phyloP scores from a whole-genome alignment of 2,888 invertebrate species.

The Halictus ligatus region DNA sequence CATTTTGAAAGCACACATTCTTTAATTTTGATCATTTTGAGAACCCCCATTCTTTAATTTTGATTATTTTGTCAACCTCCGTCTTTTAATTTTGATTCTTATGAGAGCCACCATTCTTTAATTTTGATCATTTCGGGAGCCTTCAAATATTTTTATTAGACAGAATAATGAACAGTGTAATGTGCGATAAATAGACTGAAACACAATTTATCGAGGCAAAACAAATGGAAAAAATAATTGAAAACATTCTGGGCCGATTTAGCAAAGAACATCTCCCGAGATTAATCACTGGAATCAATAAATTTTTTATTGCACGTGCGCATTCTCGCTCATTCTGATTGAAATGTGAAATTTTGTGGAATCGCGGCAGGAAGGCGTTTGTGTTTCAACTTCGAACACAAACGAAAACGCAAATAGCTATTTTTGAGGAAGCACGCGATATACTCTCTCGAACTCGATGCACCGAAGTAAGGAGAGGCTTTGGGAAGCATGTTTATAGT shows the following conservation, averaged over 20 bases:
- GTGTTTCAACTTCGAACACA: background rate
- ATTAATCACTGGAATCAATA: too few species aligned
- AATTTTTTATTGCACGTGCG: too few species aligned
- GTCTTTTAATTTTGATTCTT: too few species aligned
- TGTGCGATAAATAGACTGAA: background rate
- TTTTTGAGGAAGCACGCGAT: background rate
- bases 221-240: background rate
- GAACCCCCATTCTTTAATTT: too few species aligned
- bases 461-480: slow-evolving; percentile 37
- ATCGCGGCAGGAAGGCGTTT: background rate
- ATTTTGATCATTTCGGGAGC: too few species aligned
- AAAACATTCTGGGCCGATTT: background rate
- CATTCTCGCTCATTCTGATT: too few species aligned
- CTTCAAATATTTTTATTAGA: background rate
- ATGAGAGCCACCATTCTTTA: too few species aligned
- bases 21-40: too few species aligned
- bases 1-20: too few species aligned
- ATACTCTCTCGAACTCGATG: slow-evolving; percentile 22
- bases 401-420: slow-evolving; percentile 1
- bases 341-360: background rate
- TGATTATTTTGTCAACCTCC: too few species aligned
- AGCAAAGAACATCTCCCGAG: background rate
- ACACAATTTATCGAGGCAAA: background rate
- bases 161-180: background rate
- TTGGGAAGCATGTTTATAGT: slow-evolving; percentile 48